Evolutionary conservation across 2,797 vertebrate species (phyloP).

Genomic region (Sternarchorhynchus goeldii): DNA sequence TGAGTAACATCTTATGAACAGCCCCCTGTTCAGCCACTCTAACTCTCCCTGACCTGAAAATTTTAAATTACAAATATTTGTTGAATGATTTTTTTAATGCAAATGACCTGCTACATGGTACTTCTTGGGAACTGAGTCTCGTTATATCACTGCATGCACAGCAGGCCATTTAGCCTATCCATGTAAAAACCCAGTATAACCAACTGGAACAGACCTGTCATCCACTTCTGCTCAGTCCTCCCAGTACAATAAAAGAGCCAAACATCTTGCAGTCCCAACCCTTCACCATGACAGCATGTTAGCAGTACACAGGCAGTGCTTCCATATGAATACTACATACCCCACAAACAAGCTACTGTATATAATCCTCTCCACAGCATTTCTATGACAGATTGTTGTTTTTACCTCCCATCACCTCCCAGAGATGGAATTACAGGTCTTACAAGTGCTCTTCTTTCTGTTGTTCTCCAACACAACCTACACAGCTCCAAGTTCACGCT

Average conservation of each 20-base stretch:
- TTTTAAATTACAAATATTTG: not conserved
- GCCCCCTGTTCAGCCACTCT: not conserved
- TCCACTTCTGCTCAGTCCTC: slow-evolving; percentile 4
- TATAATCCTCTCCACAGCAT: too few relatives aligned
- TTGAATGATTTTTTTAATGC: slow-evolving; percentile 9
- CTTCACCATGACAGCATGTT: slow-evolving; percentile 10
- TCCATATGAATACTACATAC: too few relatives aligned
- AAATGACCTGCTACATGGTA: slow-evolving; percentile 3
- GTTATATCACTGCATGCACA: slow-evolving; percentile 15
- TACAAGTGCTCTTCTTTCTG: too few relatives aligned
- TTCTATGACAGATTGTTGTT: too few relatives aligned
- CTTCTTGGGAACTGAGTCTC: not conserved
- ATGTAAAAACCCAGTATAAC: slow-evolving; percentile 9
- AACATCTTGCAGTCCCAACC: not conserved
- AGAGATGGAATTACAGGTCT: too few relatives aligned
- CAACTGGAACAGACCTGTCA: not conserved
- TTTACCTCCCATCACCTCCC: too few relatives aligned
- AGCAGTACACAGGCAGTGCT: not conserved
- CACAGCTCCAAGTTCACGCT: too few relatives aligned
- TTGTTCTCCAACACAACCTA: too few relatives aligned
- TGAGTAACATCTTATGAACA: not conserved
- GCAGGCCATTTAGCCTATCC: slow-evolving; percentile 6
- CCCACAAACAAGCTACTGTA: too few relatives aligned
- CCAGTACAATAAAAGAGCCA: slow-evolving; percentile 1
- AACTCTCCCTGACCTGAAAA: not conserved